Evolutionary conservation across 2,888 invertebrate species (phyloP).

Genomic region (Cinara cedri): DNA sequence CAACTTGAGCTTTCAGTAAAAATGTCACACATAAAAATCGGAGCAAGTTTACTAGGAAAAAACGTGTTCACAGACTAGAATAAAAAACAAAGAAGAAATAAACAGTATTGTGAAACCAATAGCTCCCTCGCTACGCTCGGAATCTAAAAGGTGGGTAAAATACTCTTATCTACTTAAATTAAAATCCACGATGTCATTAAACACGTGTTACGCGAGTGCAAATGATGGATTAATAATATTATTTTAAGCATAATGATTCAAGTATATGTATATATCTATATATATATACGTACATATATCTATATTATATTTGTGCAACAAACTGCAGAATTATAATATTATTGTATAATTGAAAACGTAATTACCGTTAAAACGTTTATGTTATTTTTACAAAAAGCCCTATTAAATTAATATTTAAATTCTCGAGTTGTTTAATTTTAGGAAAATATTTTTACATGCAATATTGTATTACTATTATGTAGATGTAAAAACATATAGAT

Average conservation of each 20-base stretch:
- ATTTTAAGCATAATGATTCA: background rate
- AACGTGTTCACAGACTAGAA: background rate
- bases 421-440: background rate
- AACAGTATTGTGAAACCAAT: too few species aligned
- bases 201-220: background rate
- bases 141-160: too few species aligned
- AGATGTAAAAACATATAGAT: background rate
- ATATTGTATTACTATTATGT: background rate
- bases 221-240: slow-evolving; percentile 6
- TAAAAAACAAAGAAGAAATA: too few species aligned
- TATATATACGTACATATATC: background rate
- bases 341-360: background rate
- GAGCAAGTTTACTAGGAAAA: too few species aligned
- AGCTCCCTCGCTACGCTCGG: too few species aligned
- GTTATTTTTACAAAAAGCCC: background rate
- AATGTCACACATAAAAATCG: too few species aligned
- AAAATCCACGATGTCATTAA: background rate
- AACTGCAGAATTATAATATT: too few species aligned
- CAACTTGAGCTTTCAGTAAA: too few species aligned
- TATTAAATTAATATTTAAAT: slow-evolving; percentile 8
- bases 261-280: background rate
- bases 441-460: slow-evolving; percentile 1
- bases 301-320: too few species aligned
- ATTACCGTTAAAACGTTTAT: slow-evolving; percentile 13
- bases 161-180: slow-evolving; percentile 15